Evolutionary conservation across 2,797 vertebrate species (phyloP), one percentile per base, ranked within the genome.

Genomic region (Gastrophryne carolinensis): DNA sequence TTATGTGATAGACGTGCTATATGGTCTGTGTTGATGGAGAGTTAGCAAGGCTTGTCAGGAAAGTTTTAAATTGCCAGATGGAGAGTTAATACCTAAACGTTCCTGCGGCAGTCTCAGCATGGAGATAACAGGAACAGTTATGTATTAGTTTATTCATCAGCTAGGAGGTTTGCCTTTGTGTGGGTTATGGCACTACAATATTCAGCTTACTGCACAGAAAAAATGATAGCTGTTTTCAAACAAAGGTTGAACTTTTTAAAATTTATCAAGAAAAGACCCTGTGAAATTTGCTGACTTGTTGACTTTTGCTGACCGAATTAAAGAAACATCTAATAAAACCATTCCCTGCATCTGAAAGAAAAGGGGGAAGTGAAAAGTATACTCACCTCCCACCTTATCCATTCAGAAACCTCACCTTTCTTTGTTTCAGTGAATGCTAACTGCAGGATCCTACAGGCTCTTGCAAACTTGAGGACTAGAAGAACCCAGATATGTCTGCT

Each of bases 261-360:
- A 13, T 49, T 34, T 34, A 71, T 70, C 67, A 49, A 10, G 39
- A 4, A 26, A 29, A 47, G 39, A 60, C n/a, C 67, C 12, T 12
- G 7, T 49, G 68, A 21, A 61, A 72, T 50, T 61, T 72, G 44
- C 69, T 61, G 68, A 72, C 29, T 17, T 37, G 27, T 19, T 53
- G 10, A 19, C 15, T 17, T 39, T n/a, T n/a, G n/a, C n/a, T n/a
- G n/a, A n/a, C n/a, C n/a, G n/a, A n/a, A n/a, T 47, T 0, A 44
- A 44, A 44, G 5, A 44, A 44, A 3, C 5, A 19, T 47, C n/a
- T 21, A 21, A 19, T 47, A 17, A 17, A 35, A 3, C 12, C 12
- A 47, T 47, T 2, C 17, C 17, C 9, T 47, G 17, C 7, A 8
- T 47, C 21, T 47, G 44, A 47, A 47, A 9, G n/a, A 47, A 47